Percentiles rank a stretch among this genome's conserved stretches.
phyloP scores from a whole-genome alignment of 2,113 vertebrate genomes.

The Toxotes jaculatrix region DNA sequence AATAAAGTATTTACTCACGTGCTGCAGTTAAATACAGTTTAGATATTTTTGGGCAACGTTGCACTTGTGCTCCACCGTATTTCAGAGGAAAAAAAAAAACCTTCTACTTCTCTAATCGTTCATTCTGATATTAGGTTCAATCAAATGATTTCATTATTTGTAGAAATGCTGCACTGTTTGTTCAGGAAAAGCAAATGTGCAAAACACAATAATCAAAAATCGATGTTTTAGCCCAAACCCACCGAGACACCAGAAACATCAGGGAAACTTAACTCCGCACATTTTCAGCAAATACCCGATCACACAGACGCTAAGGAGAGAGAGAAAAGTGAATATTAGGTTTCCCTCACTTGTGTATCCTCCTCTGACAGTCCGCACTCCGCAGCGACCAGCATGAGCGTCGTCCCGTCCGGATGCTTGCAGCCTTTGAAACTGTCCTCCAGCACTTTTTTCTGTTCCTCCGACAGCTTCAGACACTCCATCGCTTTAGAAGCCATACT shows the following conservation, averaged over 20 bases:
- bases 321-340: too few relatives aligned
- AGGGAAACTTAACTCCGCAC: too few relatives aligned
- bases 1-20: not conserved
- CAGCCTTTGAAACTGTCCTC: slow-evolving; percentile 81
- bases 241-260: not conserved
- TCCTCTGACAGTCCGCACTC: slow-evolving; percentile 82
- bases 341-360: slow-evolving; percentile 75
- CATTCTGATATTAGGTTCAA: too few relatives aligned
- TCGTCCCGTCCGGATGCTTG: slow-evolving; percentile 75
- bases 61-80: not conserved
- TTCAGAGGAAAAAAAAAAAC: not conserved
- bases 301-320: too few relatives aligned
- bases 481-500: slow-evolving; percentile 63
- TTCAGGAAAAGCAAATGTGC: too few relatives aligned
- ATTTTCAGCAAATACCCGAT: too few relatives aligned
- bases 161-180: too few relatives aligned
- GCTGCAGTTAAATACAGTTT: too few relatives aligned
- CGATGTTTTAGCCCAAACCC: too few relatives aligned
- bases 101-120: not conserved
- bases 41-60: not conserved
- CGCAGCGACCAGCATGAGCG: slow-evolving; percentile 83
- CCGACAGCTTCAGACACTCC: slow-evolving; percentile 69
- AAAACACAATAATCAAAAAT: not conserved
- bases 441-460: slow-evolving; percentile 79
- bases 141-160: too few relatives aligned